Percentiles rank a stretch among this genome's conserved stretches.
Evolutionary conservation across 2,113 vertebrate species (phyloP).

Genomic region (Odocoileus hemionus): DNA sequence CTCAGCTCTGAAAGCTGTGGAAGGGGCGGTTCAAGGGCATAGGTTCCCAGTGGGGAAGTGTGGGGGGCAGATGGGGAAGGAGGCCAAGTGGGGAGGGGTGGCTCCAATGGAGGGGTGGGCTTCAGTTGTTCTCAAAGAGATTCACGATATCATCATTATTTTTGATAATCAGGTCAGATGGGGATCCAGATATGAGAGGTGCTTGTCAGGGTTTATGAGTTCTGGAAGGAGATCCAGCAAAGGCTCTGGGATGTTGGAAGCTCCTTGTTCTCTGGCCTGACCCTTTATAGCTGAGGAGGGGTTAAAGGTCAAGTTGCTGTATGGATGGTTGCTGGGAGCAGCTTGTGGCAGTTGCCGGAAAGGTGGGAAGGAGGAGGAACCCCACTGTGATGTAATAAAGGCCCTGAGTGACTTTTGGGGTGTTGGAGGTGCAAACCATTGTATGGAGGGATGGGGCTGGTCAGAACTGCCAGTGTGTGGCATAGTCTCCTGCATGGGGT

Average conservation of each 20-base stretch:
- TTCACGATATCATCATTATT: slow-evolving; percentile 98
- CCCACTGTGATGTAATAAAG: slow-evolving; percentile 96
- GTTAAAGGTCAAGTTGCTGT: slow-evolving; percentile 95
- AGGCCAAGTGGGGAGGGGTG: slow-evolving; percentile 35
- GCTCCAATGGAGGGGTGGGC: slow-evolving; percentile 58
- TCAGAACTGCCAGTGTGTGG: slow-evolving; percentile 93
- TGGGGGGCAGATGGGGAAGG: background rate
- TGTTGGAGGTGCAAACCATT: slow-evolving; percentile 94
- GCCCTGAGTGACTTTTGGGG: slow-evolving; percentile 95
- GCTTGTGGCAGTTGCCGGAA: slow-evolving; percentile 91
- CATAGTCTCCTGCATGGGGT: slow-evolving; percentile 64
- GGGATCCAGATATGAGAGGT: slow-evolving; percentile 97
- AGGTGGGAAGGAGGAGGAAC: slow-evolving; percentile 90
- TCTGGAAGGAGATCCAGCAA: slow-evolving; percentile 98
- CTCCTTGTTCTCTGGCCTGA: slow-evolving; percentile 92
- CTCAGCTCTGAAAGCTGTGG: slow-evolving; percentile 85
- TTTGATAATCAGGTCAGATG: slow-evolving; percentile 96
- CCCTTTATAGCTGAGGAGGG: slow-evolving; percentile 94
- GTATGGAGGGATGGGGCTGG: slow-evolving; percentile 92
- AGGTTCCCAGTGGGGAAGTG: slow-evolving; percentile 27
- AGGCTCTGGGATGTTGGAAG: slow-evolving; percentile 96
- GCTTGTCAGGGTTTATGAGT: slow-evolving; percentile 96
- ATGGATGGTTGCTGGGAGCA: slow-evolving; percentile 92
- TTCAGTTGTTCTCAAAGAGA: slow-evolving; percentile 98
- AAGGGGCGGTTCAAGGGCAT: slow-evolving; percentile 45